Evolutionary conservation across 2,797 vertebrate species (phyloP).

Genomic region (Cynopterus sphinx): DNA sequence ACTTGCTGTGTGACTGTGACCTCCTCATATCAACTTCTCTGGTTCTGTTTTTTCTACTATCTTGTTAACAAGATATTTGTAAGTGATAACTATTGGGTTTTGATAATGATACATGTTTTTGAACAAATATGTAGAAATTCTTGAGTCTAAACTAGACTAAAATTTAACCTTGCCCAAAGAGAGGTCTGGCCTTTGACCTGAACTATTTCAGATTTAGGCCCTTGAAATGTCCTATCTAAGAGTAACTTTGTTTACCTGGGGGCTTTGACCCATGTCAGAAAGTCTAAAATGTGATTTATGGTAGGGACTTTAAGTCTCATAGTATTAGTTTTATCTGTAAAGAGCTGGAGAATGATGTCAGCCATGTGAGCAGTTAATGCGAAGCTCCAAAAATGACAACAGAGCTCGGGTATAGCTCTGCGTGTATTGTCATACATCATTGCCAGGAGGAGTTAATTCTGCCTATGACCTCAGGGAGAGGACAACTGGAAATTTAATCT

Average conservation of each 20-base stretch:
- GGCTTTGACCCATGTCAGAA: background rate
- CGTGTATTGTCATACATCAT: background rate
- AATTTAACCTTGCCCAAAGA: background rate
- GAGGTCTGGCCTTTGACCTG: background rate
- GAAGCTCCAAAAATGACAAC: background rate
- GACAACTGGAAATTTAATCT: background rate
- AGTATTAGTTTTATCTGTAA: background rate
- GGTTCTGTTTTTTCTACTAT: background rate
- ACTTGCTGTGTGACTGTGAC: background rate
- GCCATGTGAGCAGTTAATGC: background rate
- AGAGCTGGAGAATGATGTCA: background rate
- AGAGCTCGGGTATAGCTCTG: background rate
- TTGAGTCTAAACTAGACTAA: background rate
- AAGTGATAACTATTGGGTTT: background rate
- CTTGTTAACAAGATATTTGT: background rate
- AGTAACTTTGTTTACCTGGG: background rate
- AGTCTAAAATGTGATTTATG: background rate
- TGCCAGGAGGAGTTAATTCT: background rate
- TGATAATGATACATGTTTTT: background rate
- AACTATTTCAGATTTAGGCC: background rate
- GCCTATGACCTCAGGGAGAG: background rate
- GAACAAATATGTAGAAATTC: background rate
- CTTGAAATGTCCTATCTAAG: background rate
- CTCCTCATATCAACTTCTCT: background rate
- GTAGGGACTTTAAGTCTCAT: no score